A percentile compares a stretch with the other conserved stretches of the same genome.
Conservation (phyloP, 2,888 invertebrate genomes). For the Drosophila atroscutellata region DNA sequence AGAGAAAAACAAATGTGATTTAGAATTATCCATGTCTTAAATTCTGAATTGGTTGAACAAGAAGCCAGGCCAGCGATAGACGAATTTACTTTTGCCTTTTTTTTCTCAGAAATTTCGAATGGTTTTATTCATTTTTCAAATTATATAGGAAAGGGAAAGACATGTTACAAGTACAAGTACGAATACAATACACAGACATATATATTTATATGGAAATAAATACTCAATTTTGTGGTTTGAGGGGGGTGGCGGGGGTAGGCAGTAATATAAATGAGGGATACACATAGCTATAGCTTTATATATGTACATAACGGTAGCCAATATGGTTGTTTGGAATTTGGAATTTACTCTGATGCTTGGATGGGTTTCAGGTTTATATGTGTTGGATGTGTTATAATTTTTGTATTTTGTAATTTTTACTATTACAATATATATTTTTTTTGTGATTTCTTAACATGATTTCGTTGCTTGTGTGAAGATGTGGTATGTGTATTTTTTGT, state of each 20-base stretch:
- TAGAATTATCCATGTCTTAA: conserved; percentile 64
- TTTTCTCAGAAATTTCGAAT: conserved; percentile 51
- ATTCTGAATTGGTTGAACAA: conserved; percentile 64
- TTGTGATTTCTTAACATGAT: conserved; percentile 24
- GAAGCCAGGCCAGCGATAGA: conserved; percentile 80
- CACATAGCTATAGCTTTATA: conserved; percentile 43
- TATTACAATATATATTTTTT: not conserved
- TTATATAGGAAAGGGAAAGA: conserved; percentile 44
- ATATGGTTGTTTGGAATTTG: conserved; percentile 36
- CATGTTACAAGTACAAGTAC: conserved; percentile 52
- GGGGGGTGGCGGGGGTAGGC: conserved; percentile 3
- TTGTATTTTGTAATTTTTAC: not conserved
- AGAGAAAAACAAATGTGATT: conserved; percentile 65
- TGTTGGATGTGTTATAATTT: conserved; percentile 8
- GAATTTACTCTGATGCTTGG: conserved; percentile 41
- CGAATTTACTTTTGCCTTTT: conserved; percentile 57
- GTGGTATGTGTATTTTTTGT: conserved; percentile 31
- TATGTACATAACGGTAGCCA: conserved; percentile 43
- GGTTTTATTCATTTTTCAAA: conserved; percentile 54
- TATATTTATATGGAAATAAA: conserved; percentile 26
- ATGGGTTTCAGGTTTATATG: conserved; percentile 19
- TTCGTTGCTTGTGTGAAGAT: conserved; percentile 39
- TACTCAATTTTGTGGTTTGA: conserved; percentile 6
- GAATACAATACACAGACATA: conserved; percentile 46
- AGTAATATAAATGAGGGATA: conserved; percentile 20